phyloP scores from a whole-genome alignment of 2,113 vertebrate genomes.

The Hucho hucho region DNA sequence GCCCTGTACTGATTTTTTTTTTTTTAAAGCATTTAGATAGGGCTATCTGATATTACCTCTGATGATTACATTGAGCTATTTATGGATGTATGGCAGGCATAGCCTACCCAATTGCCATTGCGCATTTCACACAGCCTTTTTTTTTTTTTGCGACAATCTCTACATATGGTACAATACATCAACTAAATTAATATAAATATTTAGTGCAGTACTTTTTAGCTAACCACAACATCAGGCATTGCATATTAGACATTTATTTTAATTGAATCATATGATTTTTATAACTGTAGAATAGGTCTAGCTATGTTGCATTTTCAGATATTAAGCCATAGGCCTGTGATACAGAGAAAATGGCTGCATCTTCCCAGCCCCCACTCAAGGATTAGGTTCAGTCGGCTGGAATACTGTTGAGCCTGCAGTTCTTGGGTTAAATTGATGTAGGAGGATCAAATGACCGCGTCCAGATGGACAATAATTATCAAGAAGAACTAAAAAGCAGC shows the following conservation, averaged over 20 bases:
- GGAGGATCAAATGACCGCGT: constrained; percentile 74
- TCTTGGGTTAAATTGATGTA: constrained; percentile 55
- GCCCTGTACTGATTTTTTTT: no score
- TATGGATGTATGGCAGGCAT: no score
- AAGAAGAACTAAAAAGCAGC: constrained; percentile 45
- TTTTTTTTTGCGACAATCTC: no score
- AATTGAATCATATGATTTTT: neutral
- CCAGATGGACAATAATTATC: constrained; percentile 75
- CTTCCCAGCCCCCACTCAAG: constrained; percentile 28
- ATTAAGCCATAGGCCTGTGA: neutral
- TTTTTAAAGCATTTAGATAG: no score
- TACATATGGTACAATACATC: no score
- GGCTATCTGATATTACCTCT: no score
- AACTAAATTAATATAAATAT: no score
- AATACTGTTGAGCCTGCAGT: constrained; percentile 61
- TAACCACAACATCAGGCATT: no score
- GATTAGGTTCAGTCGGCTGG: constrained; percentile 55
- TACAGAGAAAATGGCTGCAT: constrained; percentile 25
- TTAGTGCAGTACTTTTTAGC: no score
- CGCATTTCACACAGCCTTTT: no score
- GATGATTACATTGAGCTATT: no score
- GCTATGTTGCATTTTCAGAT: constrained; percentile 23
- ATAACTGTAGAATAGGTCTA: neutral
- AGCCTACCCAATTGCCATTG: no score
- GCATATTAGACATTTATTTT: neutral